These are phyloP conservation scores for Pangasius krempfi DNA, from an alignment of 2,797 vertebrate genomes.

Conservation along the genomic window DNA sequence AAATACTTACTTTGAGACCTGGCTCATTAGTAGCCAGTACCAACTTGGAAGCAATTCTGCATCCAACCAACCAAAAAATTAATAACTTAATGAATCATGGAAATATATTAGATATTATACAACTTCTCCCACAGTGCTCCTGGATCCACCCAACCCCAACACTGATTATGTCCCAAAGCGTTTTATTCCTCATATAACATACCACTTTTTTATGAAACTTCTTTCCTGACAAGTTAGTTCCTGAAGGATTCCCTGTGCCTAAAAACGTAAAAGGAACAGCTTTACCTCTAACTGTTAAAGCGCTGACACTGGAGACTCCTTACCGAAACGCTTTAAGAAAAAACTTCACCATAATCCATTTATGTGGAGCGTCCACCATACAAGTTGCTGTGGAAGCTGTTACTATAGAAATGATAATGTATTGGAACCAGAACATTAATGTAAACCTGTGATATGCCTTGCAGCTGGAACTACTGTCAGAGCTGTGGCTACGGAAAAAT, in stretches of 20 bases:
- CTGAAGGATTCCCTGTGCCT: background rate
- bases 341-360: background rate
- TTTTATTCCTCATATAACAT: no score
- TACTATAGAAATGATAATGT: background rate
- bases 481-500: background rate
- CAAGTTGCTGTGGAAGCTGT: background rate
- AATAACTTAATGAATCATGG: background rate
- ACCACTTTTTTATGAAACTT: background rate
- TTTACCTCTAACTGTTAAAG: background rate
- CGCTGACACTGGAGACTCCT: background rate
- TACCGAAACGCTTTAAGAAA: background rate
- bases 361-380: background rate
- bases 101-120: background rate
- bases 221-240: background rate
- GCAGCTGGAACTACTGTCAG: background rate
- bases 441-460: background rate
- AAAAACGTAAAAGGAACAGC: background rate
- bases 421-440: background rate
- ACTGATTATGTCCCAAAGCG: no score
- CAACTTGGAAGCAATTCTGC: background rate
- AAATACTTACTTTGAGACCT: background rate
- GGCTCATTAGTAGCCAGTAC: background rate
- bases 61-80: background rate
- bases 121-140: background rate
- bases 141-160: background rate